phyloP scores from a whole-genome alignment of 2,113 vertebrate genomes.

The Meleagris gallopavo region DNA sequence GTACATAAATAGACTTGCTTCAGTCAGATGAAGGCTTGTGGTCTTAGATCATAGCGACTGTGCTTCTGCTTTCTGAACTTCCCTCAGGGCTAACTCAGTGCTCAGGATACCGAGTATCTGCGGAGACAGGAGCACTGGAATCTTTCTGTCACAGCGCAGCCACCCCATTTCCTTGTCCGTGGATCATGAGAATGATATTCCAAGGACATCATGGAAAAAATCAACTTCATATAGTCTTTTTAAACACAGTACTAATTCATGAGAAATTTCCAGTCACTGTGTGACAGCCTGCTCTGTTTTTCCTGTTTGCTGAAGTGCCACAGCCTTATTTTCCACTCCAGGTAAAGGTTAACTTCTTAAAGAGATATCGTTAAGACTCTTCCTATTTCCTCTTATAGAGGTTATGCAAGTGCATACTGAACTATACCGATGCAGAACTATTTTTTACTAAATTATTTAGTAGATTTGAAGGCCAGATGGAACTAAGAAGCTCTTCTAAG shows the following conservation, averaged over 20 bases:
- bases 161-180: background rate
- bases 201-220: slow-evolving; percentile 56
- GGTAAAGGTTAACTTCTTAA: slow-evolving; percentile 47
- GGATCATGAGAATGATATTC: slow-evolving; percentile 54
- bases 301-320: slow-evolving; percentile 23
- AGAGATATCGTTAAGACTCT: background rate
- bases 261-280: slow-evolving; percentile 53
- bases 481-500: background rate
- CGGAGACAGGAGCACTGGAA: slow-evolving; percentile 56
- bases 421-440: background rate
- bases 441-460: slow-evolving; percentile 1
- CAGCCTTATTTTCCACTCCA: slow-evolving; percentile 39
- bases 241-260: background rate
- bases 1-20: slow-evolving; percentile 51
- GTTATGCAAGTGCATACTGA: background rate
- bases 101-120: slow-evolving; percentile 14
- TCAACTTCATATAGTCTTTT: background rate
- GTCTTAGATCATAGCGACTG: slow-evolving; percentile 2
- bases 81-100: slow-evolving; percentile 60
- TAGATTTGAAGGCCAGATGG: background rate
- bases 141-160: slow-evolving; percentile 23
- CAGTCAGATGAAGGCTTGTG: slow-evolving; percentile 54
- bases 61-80: slow-evolving; percentile 75
- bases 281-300: slow-evolving; percentile 31
- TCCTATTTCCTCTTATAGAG: background rate